These are phyloP conservation scores for Heterodera filipjevi DNA, from an alignment of 2,888 invertebrate genomes.

Conservation along the genomic window DNA sequence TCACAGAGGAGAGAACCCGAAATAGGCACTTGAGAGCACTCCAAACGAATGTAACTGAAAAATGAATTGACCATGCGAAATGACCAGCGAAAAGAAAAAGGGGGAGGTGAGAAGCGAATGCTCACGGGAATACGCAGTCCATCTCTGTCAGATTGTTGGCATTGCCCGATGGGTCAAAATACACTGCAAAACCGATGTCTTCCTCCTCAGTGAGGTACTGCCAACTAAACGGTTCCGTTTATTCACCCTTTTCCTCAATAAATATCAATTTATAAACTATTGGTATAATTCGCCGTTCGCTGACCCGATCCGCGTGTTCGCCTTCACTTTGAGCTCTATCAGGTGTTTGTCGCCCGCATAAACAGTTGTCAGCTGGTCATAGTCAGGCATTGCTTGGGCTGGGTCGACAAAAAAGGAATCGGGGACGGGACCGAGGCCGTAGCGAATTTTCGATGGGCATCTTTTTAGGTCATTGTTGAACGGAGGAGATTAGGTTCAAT, in stretches of 20 bases:
- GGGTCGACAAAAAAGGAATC: constrained; percentile 61
- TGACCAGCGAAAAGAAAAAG: too few species aligned
- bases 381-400: constrained; percentile 56
- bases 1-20: constrained; percentile 56
- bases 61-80: too few species aligned
- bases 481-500: background rate
- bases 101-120: background rate
- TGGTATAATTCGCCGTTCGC: background rate
- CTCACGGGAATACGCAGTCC: constrained; percentile 60
- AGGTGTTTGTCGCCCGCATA: constrained; percentile 65
- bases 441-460: constrained; percentile 59
- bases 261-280: too few species aligned
- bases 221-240: constrained; percentile 51
- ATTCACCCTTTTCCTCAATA: background rate
- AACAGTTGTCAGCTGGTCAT: constrained; percentile 63
- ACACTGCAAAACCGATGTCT: constrained; percentile 64
- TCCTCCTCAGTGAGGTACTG: constrained; percentile 64
- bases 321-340: constrained; percentile 60
- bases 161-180: constrained; percentile 44
- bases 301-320: constrained; percentile 51
- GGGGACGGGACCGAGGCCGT: constrained; percentile 63
- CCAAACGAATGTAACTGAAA: constrained; percentile 59
- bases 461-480: constrained; percentile 30
- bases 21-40: constrained; percentile 63
- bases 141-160: constrained; percentile 60